Base-by-base conservation (phyloP, 1,140 invertebrate species). In the Pogonognathellus flavescens region DNA sequence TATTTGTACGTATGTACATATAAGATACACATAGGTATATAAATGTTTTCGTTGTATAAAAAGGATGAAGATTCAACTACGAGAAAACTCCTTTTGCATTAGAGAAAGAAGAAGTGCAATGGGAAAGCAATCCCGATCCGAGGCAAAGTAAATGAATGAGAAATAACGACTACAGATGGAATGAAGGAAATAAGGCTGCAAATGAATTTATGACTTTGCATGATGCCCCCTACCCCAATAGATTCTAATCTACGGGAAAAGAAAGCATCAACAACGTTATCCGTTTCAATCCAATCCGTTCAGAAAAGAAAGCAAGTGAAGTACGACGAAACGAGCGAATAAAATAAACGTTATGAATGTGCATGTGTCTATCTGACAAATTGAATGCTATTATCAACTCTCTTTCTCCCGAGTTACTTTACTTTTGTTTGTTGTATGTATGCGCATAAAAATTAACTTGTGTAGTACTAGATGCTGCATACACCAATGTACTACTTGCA, bases 131-230 rank as follows among this genome's bases (percentile, higher is more conserved):
- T 66, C 13, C 13, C 25, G 20, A 22, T 14, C 22, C 22, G 20
- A 4, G 20, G 20, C 22, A 14, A 66, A 31, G 0, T 66, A 66
- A 66, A 66, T 66, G 62, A 66, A 66, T 66, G 62, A 66, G 62
- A 66, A 66, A 25, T 13, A 66, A 66, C 62, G 62, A 66, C 11
- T 66, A 20, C 20, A 31, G 62, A 25, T 66, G 62, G 11, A 66
- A 66, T 66, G 22, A 25, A 66, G 5, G 62, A 25, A 66, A 66
- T 25, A 22, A 66, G 22, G 62, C 25, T 31, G 10, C 62, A 25
- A 66, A 66, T 66, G 22, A 66, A 66, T 66, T 66, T 66, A 66
- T 66, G 62, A 66, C 62, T 66, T 66, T 66, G 62, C 62, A 66
- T 66, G 62, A 66, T 66, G 22, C 62, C 10, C 25, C 62, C 62